Percentiles rank a stretch among this genome's conserved stretches.
Evolutionary conservation across 2,113 vertebrate species (phyloP).

Genomic region (Ceyx cyanopectus): DNA sequence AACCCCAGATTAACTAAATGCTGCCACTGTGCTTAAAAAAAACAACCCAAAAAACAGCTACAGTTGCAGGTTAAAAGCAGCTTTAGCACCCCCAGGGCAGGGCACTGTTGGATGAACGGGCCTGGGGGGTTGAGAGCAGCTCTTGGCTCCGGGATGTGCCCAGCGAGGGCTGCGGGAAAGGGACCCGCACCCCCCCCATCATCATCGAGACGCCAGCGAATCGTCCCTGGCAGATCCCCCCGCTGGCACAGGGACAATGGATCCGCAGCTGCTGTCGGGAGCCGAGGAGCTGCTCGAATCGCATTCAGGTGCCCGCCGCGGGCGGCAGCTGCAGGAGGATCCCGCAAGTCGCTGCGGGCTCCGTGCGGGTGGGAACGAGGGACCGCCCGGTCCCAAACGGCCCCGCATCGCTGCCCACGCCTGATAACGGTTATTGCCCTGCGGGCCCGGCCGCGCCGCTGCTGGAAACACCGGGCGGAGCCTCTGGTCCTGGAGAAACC

Average conservation of each 20-base stretch:
- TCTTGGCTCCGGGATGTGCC: not conserved
- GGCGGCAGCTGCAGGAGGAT: constrained; percentile 30
- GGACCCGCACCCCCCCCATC: no score
- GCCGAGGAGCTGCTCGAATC: not conserved
- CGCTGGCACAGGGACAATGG: constrained; percentile 14
- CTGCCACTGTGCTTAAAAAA: not conserved
- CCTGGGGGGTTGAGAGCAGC: rapidly evolving
- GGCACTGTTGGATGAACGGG: rapidly evolving
- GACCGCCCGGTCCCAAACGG: rapidly evolving
- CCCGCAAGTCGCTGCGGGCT: not conserved
- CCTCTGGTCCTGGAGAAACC: rapidly evolving
- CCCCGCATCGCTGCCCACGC: rapidly evolving
- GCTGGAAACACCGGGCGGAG: not conserved
- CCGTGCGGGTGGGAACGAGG: not conserved
- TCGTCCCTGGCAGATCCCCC: not conserved
- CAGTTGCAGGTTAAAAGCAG: not conserved
- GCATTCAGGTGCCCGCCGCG: not conserved
- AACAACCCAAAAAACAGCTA: rapidly evolving
- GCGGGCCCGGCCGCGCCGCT: rapidly evolving
- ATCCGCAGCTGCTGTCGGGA: constrained; percentile 55
- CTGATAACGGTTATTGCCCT: rapidly evolving
- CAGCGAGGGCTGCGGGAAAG: not conserved
- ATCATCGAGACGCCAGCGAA: not conserved
- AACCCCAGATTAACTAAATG: not conserved
- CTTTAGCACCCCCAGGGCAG: rapidly evolving